phyloP scores from a whole-genome alignment of 2,888 invertebrate genomes.

The Sinelater perroti region DNA sequence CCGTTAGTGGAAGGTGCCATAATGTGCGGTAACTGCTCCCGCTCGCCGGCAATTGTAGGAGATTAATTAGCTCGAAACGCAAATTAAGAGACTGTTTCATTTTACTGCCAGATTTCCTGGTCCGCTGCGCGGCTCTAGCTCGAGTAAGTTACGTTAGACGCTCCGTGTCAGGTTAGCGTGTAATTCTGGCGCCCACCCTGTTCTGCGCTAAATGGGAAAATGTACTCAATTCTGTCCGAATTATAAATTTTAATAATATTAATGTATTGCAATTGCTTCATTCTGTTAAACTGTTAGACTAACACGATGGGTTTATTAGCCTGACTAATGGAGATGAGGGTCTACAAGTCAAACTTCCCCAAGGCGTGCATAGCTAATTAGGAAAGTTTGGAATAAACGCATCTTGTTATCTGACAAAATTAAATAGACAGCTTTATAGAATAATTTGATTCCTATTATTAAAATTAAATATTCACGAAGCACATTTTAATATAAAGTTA shows the following conservation, averaged over 20 bases:
- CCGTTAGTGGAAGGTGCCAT: constrained; percentile 28
- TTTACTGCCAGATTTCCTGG: constrained; percentile 30
- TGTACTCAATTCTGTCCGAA: neutral
- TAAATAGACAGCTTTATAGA: too few species aligned
- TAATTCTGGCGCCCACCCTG: constrained; percentile 2
- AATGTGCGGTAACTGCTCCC: constrained; percentile 34
- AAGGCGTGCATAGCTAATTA: too few species aligned
- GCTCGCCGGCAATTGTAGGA: constrained; percentile 32
- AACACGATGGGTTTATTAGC: too few species aligned
- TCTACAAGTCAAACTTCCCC: too few species aligned
- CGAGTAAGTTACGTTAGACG: constrained; percentile 21
- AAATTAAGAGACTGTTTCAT: constrained; percentile 34
- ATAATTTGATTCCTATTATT: too few species aligned
- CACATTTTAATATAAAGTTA: too few species aligned
- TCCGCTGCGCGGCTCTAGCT: constrained; percentile 23
- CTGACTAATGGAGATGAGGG: too few species aligned
- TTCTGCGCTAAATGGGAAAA: constrained; percentile 2
- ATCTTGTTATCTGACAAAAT: too few species aligned
- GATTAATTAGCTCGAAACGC: constrained; percentile 32
- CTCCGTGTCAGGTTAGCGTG: constrained; percentile 9
- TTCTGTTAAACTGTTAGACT: too few species aligned
- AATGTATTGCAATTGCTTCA: neutral
- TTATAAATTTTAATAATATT: constrained; percentile 8
- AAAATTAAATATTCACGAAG: too few species aligned
- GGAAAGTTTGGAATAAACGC: too few species aligned